Conservation (phyloP, 2,888 invertebrate species). For the Ischnura elegans region DNA sequence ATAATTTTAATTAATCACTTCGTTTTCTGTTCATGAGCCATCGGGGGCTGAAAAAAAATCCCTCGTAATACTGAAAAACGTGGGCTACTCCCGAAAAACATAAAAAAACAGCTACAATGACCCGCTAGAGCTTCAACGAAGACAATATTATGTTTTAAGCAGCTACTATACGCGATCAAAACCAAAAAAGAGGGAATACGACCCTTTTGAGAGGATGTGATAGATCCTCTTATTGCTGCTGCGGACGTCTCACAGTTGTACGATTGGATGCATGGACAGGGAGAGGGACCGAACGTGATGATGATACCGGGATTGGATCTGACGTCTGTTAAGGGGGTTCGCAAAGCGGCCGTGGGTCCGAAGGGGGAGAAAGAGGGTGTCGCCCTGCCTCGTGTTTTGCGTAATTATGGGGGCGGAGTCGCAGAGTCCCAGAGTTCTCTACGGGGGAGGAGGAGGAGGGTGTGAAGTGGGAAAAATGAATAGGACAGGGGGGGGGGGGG, state of each 20-base stretch:
- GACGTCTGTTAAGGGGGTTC: background rate
- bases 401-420: constrained; percentile 51
- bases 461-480: background rate
- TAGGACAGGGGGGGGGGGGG: background rate
- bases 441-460: background rate
- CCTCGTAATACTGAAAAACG: no score
- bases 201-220: background rate
- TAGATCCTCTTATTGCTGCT: background rate
- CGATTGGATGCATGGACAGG: background rate
- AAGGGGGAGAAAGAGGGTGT: background rate
- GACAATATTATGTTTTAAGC: no score
- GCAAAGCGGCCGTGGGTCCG: no score
- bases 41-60: no score
- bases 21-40: no score
- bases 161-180: no score
- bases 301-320: background rate
- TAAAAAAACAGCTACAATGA: no score
- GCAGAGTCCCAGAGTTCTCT: no score
- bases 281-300: background rate
- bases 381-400: constrained; percentile 21
- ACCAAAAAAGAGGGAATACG: background rate
- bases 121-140: no score
- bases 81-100: no score
- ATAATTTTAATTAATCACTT: no score
- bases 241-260: background rate